A percentile compares a stretch with the other conserved stretches of the same genome.
phyloP scores from a whole-genome alignment of 2,113 vertebrate genomes.

The Beaufortia kweichowensis region DNA sequence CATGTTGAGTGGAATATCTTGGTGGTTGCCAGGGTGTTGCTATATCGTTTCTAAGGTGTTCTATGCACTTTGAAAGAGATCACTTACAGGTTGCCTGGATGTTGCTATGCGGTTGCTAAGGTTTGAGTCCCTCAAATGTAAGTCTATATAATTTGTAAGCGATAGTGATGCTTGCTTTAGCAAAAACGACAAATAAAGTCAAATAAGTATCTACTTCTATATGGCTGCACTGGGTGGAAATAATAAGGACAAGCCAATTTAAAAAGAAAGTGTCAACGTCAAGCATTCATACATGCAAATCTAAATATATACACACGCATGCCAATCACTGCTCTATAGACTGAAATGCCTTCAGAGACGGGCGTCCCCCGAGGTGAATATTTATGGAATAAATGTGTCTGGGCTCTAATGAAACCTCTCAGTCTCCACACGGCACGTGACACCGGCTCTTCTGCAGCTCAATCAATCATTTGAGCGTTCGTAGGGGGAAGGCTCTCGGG shows the following conservation, averaged over 20 bases:
- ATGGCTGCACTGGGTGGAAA: not conserved
- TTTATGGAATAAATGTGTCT: conserved; percentile 53
- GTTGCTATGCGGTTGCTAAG: not conserved
- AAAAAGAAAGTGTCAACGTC: not conserved
- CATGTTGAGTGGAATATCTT: not conserved
- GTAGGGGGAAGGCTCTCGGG: not conserved
- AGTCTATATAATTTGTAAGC: too few relatives aligned
- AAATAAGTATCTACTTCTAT: not conserved
- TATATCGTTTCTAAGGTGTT: not conserved
- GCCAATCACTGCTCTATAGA: not conserved
- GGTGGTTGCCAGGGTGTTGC: not conserved
- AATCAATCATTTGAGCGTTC: conserved; percentile 47
- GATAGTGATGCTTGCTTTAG: too few relatives aligned
- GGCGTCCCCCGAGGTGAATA: conserved; percentile 45
- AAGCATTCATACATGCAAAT: conserved; percentile 11
- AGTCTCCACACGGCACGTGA: conserved; percentile 13
- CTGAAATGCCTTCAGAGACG: conserved; percentile 25
- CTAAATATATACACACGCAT: conserved; percentile 12
- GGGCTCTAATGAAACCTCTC: conserved; percentile 54
- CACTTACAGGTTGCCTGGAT: too few relatives aligned
- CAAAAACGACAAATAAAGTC: not conserved
- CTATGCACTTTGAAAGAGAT: too few relatives aligned
- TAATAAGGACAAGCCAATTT: conserved; percentile 1
- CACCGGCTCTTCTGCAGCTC: conserved; percentile 25
- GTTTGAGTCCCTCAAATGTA: too few relatives aligned